These are phyloP conservation scores for Lydus trimaculatus DNA, from an alignment of 2,888 invertebrate species.

Conservation along the genomic window DNA sequence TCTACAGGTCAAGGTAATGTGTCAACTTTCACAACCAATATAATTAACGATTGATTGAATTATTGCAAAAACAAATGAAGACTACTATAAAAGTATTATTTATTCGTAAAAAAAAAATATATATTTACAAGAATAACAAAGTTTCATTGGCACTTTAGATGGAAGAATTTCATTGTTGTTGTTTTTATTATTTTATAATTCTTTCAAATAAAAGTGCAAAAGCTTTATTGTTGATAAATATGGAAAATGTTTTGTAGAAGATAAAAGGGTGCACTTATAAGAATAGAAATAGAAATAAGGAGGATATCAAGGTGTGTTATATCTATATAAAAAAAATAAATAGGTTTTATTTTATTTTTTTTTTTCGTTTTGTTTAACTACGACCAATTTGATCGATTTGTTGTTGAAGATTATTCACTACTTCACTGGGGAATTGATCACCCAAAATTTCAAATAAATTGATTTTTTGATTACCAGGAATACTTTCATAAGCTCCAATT, in stretches of 20 bases:
- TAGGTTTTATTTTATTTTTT: no score
- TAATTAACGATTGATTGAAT: neutral
- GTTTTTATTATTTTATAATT: slow-evolving; percentile 11
- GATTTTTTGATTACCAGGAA: slow-evolving; percentile 84
- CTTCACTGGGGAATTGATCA: slow-evolving; percentile 85
- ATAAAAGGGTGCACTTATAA: neutral
- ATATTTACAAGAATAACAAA: slow-evolving; percentile 6
- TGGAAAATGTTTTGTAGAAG: neutral
- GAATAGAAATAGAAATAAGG: neutral
- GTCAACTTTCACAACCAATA: slow-evolving; percentile 18
- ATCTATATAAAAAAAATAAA: slow-evolving; percentile 19
- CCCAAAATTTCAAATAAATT: slow-evolving; percentile 85
- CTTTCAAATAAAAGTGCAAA: slow-evolving; percentile 2
- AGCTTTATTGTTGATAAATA: slow-evolving; percentile 2
- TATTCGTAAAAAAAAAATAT: slow-evolving; percentile 14
- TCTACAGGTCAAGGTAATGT: slow-evolving; percentile 17
- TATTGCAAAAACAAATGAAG: slow-evolving; percentile 1
- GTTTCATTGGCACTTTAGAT: slow-evolving; percentile 26
- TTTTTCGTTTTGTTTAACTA: slow-evolving; percentile 58
- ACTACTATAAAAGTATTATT: slow-evolving; percentile 15
- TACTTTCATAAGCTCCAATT: slow-evolving; percentile 84
- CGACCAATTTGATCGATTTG: slow-evolving; percentile 86
- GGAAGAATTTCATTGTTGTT: slow-evolving; percentile 31
- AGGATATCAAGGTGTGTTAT: neutral
- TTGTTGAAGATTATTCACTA: slow-evolving; percentile 84